phyloP scores from a whole-genome alignment of 2,888 invertebrate species.

The Apoderus coryli region DNA sequence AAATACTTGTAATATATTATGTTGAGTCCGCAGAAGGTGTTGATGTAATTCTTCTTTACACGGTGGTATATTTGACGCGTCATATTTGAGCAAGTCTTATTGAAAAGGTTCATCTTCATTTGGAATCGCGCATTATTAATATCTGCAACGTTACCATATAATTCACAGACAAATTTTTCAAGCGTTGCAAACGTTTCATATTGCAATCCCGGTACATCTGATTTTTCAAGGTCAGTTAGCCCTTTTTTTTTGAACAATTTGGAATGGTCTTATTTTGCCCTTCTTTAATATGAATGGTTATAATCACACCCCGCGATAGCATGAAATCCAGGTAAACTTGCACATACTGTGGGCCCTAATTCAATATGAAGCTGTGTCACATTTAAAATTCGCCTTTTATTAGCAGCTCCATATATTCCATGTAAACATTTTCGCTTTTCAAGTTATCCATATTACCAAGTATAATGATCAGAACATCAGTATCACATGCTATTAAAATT shows the following conservation, averaged over 20 bases:
- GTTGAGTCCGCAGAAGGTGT: too few species aligned
- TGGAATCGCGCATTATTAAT: too few species aligned
- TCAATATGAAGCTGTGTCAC: slow-evolving; percentile 12
- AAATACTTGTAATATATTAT: too few species aligned
- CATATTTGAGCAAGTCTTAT: too few species aligned
- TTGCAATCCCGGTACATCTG: slow-evolving; percentile 11
- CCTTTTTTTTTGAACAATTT: slow-evolving; percentile 11
- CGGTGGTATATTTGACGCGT: too few species aligned
- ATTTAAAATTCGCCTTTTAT: slow-evolving; percentile 12
- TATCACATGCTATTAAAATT: too few species aligned
- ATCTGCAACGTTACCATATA: slow-evolving; percentile 13
- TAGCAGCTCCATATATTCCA: slow-evolving; percentile 6
- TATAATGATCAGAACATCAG: too few species aligned
- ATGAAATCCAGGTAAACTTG: slow-evolving; percentile 17
- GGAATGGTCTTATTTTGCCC: slow-evolving; percentile 7
- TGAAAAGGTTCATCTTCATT: too few species aligned
- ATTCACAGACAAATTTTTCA: slow-evolving; percentile 16
- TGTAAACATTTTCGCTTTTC: too few species aligned
- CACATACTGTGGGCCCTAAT: slow-evolving; percentile 13
- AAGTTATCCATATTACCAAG: too few species aligned
- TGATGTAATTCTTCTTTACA: too few species aligned
- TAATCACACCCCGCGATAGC: slow-evolving; percentile 17
- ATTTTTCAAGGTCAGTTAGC: slow-evolving; percentile 9
- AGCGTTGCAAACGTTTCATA: slow-evolving; percentile 11
- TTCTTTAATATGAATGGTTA: slow-evolving; percentile 13